phyloP scores from a whole-genome alignment of 1,140 invertebrate species.

The Pachypsylla venusta region DNA sequence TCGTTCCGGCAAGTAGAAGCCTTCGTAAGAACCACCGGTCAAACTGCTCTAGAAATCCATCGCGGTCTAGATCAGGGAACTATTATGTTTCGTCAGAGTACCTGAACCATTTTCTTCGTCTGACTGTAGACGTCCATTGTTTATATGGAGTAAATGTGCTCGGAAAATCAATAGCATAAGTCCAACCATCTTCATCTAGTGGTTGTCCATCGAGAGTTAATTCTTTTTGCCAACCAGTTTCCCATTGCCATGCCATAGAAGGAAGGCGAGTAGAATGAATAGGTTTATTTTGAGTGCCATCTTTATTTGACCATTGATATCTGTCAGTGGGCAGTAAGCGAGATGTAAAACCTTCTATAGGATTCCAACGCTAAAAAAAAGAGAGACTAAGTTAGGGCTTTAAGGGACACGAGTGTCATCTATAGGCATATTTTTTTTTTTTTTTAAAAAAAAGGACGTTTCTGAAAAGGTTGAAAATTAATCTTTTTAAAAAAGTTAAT shows the following conservation, averaged over 20 bases:
- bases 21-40: too few relatives aligned
- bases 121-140: constrained; percentile 80
- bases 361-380: constrained; percentile 59
- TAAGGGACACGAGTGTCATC: too few relatives aligned
- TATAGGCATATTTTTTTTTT: too few relatives aligned
- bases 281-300: constrained; percentile 58
- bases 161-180: constrained; percentile 84
- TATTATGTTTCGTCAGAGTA: too few relatives aligned
- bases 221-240: constrained; percentile 82
- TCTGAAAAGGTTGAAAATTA: too few relatives aligned
- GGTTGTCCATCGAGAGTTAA: constrained; percentile 72
- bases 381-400: too few relatives aligned
- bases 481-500: too few relatives aligned
- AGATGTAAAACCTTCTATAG: constrained; percentile 70
- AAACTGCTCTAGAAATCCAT: too few relatives aligned
- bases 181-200: constrained; percentile 80
- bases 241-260: constrained; percentile 87
- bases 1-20: too few relatives aligned
- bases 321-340: constrained; percentile 71
- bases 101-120: constrained; percentile 75
- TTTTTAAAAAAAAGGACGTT: too few relatives aligned
- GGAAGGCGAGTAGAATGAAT: constrained; percentile 69
- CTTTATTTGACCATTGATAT: constrained; percentile 63
- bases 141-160: constrained; percentile 64
- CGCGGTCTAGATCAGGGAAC: too few relatives aligned